Base-by-base conservation (phyloP, 2,888 invertebrate species). In the Tachina grossa region DNA sequence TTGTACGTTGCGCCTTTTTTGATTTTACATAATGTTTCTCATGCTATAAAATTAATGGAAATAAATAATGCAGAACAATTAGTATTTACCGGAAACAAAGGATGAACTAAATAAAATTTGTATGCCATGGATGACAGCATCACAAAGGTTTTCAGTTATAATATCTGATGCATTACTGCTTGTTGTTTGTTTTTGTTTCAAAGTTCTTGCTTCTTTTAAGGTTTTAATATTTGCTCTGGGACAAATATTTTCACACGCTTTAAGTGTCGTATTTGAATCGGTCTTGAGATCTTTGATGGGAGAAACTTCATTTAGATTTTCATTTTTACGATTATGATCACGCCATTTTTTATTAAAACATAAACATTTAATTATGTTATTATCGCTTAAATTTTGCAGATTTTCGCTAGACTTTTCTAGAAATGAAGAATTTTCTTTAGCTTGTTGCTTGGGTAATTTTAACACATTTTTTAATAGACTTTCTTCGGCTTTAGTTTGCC, bases 51-150 rank as follows among this genome's bases (percentile, higher is more conserved):
- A 3, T 31, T 2, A 2, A 31, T 31, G 6, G 5, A 31, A 31
- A 31, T 6, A 6, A 31, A n/a, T n/a, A 31, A 6, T 31, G 5
- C 5, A 31, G 5, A 16, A 51, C 1, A 47, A 22, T 9, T 31
- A 49, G 19, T 66, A 49, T 66, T 66, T 66, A 66, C 66, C 66
- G 31, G 49, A 66, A 8, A 16, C 41, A 47, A 49, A 45, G 11
- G 66, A 51, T 9, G 72, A 16, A 53, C 51, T 75, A 31, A 81
- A 43, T 39, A 81, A 22, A 31, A 81, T 75, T 19, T 75, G 43
- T 31, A 81, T 53, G 13, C 81, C 68, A 10, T 81, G 66, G 45
- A 66, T 68, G 11, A 81, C 39, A 39, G 74, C 81, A 39, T 68
- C 61, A 39, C 74, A 68, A 19, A 81, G 74, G 45, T 81, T 75